Conservation (phyloP, 2,113 vertebrate genomes). For the Paratilapia polleni region DNA sequence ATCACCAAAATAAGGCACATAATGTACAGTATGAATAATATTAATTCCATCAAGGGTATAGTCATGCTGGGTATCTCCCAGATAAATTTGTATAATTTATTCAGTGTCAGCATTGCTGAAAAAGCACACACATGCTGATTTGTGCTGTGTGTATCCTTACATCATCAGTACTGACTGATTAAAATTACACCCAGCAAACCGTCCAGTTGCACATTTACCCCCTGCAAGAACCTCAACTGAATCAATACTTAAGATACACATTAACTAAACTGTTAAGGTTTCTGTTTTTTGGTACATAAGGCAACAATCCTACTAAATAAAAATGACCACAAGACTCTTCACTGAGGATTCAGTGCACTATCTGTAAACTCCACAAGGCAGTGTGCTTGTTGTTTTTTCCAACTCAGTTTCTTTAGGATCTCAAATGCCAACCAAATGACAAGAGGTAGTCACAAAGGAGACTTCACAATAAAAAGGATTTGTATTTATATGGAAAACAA, state of each 20-base stretch:
- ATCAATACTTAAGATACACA: not conserved
- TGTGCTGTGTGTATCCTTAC: too few relatives aligned
- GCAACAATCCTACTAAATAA: not conserved
- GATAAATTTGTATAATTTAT: not conserved
- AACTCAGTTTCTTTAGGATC: not conserved
- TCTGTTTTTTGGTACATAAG: not conserved
- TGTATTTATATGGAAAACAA: not conserved
- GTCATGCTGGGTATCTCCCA: not conserved
- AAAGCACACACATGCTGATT: not conserved
- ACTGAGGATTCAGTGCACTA: not conserved
- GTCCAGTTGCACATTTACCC: not conserved
- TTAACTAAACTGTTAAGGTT: not conserved
- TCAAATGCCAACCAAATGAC: not conserved
- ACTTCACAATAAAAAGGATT: not conserved
- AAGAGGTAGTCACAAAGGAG: fast-evolving
- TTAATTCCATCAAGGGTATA: not conserved
- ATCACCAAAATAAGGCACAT: too few relatives aligned
- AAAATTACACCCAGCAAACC: fast-evolving
- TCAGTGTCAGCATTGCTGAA: not conserved
- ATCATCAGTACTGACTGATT: not conserved
- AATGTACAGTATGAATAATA: not conserved
- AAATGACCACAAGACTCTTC: not conserved
- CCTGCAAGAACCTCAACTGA: not conserved
- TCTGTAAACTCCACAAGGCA: constrained; percentile 2
- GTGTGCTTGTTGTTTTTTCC: not conserved